Percentiles rank a stretch among this genome's conserved stretches.
Evolutionary conservation across 2,113 vertebrate species (phyloP).

Genomic region (Syngnathoides biaculeatus): DNA sequence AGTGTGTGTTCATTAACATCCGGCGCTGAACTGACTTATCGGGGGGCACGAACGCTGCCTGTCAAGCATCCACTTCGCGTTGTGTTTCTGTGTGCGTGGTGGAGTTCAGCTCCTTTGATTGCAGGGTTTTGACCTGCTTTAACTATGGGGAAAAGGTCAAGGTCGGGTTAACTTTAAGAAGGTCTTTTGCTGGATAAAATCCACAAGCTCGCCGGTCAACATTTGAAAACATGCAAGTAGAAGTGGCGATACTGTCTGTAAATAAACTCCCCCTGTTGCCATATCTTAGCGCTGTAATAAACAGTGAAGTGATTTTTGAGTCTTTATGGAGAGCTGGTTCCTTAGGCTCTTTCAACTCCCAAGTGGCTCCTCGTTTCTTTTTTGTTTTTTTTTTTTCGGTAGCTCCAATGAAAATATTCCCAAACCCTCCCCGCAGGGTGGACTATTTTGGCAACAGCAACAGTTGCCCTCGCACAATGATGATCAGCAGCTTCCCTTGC

Average conservation of each 20-base stretch:
- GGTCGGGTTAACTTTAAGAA: neutral
- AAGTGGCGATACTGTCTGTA: neutral
- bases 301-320: neutral
- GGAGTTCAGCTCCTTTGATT: neutral
- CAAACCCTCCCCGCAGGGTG: no score
- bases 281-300: neutral
- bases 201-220: no score
- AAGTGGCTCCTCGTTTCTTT: neutral
- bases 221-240: neutral
- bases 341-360: neutral
- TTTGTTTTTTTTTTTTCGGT: neutral
- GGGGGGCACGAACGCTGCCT: slow-evolving; percentile 39
- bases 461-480: neutral
- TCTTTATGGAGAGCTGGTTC: no score
- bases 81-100: slow-evolving; percentile 8
- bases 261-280: neutral
- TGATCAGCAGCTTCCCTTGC: neutral
- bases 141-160: neutral
- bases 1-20: slow-evolving; percentile 59
- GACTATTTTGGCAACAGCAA: neutral
- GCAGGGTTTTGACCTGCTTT: neutral
- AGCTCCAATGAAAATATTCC: no score
- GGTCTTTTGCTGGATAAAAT: neutral
- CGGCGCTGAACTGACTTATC: slow-evolving; percentile 61
- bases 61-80: slow-evolving; percentile 17